Evolutionary conservation across 37 sponge, comb jelly and placozoan species (phyloP), one percentile per base, ranked within the genome.

Genomic region (Beroe forskalii): DNA sequence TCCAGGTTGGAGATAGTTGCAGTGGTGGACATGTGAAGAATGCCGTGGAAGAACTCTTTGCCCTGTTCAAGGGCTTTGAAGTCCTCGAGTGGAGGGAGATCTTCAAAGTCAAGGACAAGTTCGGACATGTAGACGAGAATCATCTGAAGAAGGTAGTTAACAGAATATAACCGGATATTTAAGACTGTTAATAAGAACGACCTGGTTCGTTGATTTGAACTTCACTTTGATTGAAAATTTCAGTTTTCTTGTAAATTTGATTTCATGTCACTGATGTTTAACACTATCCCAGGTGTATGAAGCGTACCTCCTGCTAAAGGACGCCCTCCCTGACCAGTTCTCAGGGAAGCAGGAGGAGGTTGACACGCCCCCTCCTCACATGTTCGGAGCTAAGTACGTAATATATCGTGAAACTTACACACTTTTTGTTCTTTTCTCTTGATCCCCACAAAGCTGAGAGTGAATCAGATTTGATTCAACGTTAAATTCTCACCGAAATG

Each of bases 1-100:
- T n/a, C n/a, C n/a, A 80, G 86, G 86, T 80, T 80, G 86, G 86
- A 22, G 86, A 80, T 12, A 44, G 72, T 69, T 69, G 72, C 19
- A 69, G 86, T 80, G 35, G 40, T 43, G 55, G 35, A 4, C 44
- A 44, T 42, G 12, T 80, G 6, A 80, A 22, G 48, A 80, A 32
- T 1, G 35, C 86, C 1, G 8, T 80, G 25, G 86, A 80, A 25
- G 86, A 80, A 27, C 12, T 80, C 48, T 80, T 80, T 48, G n/a
- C 86, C 1, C 44, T 80, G 30, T 80, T 80, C 27, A 0, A 4
- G 12, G 55, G 55, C 40, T 80, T 80, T 27, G 55, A 80, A n/a
- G 30, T 33, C 38, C 27, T 80, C 31, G 40, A 35, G 28, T 80
- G 44, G 55, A 35, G 86, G 35, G 86, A 80, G 27, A 38, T 80